Conservation (phyloP, 2,888 invertebrate species). For the Aphodius sticticus region DNA sequence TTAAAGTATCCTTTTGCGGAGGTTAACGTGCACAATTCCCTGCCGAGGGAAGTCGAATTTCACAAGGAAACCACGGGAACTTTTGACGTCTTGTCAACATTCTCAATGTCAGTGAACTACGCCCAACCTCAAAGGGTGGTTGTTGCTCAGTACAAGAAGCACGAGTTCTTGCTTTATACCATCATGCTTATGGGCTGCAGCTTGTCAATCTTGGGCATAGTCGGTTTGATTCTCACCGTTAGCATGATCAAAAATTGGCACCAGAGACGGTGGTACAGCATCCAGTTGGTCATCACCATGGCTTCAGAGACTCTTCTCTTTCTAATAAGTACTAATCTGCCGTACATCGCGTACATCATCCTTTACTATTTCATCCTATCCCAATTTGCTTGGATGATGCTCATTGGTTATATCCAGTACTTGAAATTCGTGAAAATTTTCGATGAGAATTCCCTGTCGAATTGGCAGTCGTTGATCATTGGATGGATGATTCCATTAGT, state of each 20-base stretch:
- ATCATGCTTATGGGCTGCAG: constrained; percentile 30
- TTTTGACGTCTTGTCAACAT: constrained; percentile 29
- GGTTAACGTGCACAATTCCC: constrained; percentile 27
- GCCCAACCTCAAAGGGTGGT: constrained; percentile 33
- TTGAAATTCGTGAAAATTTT: constrained; percentile 31
- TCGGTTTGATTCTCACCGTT: constrained; percentile 21
- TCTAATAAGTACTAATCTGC: constrained; percentile 29
- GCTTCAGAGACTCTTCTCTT: constrained; percentile 31
- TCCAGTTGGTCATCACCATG: constrained; percentile 31
- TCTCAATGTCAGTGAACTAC: constrained; percentile 31
- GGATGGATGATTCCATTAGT: constrained; percentile 27
- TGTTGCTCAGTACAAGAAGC: constrained; percentile 26
- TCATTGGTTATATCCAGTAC: constrained; percentile 32
- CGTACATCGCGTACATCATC: constrained; percentile 32
- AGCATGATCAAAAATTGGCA: constrained; percentile 28
- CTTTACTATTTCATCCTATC: constrained; percentile 33
- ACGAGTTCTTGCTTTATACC: constrained; percentile 26
- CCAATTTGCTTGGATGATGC: constrained; percentile 35
- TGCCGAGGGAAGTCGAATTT: neutral
- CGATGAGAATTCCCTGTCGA: constrained; percentile 10
- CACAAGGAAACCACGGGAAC: constrained; percentile 10
- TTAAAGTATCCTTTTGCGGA: constrained; percentile 28
- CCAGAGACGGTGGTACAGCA: constrained; percentile 30
- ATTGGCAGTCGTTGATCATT: constrained; percentile 22
- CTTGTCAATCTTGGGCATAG: constrained; percentile 25